phyloP scores from a whole-genome alignment of 2,888 invertebrate genomes.

The Cephus nigrinus region DNA sequence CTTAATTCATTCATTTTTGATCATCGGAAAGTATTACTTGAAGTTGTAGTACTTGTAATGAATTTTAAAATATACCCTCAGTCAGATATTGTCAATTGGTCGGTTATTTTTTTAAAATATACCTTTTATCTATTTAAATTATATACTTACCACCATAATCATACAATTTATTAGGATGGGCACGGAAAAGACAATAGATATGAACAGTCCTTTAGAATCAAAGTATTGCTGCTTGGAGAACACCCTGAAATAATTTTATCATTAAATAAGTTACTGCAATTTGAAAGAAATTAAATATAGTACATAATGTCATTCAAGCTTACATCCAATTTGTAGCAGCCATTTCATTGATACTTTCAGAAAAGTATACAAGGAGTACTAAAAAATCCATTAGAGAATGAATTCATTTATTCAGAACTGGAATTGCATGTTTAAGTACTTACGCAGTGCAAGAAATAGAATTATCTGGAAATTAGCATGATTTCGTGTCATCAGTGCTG shows the following conservation, averaged over 20 bases:
- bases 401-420: neutral
- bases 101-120: neutral
- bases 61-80: neutral
- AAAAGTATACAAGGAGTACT: conserved; percentile 90
- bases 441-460: conserved; percentile 82
- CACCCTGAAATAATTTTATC: conserved; percentile 65
- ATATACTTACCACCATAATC: conserved; percentile 88
- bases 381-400: conserved; percentile 29
- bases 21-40: neutral
- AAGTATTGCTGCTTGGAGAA: conserved; percentile 95
- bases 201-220: conserved; percentile 92
- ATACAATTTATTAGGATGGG: conserved; percentile 92
- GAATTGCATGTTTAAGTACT: conserved; percentile 64
- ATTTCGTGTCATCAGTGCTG: conserved; percentile 84
- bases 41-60: neutral
- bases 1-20: too few species aligned
- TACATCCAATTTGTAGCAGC: conserved; percentile 87
- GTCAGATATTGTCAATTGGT: neutral
- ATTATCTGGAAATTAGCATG: conserved; percentile 89
- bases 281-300: neutral
- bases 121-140: neutral
- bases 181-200: conserved; percentile 93
- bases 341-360: conserved; percentile 90
- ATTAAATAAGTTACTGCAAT: neutral
- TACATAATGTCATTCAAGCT: conserved; percentile 35